These are phyloP conservation scores for Orthochromis malagaraziensis DNA, from an alignment of 2,113 vertebrate species.

Conservation along the genomic window DNA sequence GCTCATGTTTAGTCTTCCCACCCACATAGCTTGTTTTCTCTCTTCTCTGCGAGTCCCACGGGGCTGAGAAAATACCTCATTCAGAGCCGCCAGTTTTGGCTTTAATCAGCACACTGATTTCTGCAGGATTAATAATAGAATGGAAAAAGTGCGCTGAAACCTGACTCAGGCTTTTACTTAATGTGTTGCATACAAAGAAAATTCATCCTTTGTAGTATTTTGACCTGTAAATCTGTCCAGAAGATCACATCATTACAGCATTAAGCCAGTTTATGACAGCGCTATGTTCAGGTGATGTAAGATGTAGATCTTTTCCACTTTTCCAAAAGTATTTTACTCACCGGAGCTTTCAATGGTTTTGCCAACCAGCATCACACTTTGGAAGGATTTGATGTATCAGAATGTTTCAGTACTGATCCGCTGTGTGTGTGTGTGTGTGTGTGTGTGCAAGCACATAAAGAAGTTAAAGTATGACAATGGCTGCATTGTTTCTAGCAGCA, in stretches of 20 bases:
- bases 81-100: constrained; percentile 17
- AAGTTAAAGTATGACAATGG: constrained; percentile 33
- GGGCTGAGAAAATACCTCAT: constrained; percentile 19
- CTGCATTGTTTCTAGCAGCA: constrained; percentile 47
- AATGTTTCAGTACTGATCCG: background rate
- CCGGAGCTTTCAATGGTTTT: background rate
- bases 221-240: background rate
- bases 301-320: background rate
- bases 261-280: background rate
- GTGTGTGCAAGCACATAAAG: background rate
- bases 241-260: background rate
- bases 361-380: background rate
- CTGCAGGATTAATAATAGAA: background rate
- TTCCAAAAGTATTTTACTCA: background rate
- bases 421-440: background rate
- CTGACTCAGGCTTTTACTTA: background rate
- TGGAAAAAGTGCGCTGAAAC: background rate
- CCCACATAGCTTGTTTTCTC: background rate
- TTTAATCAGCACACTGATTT: constrained; percentile 21
- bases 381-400: background rate
- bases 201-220: background rate
- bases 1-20: background rate
- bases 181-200: background rate
- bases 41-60: background rate
- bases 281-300: background rate